Base-by-base conservation (phyloP, 1,140 invertebrate species). In the Musca domestica region DNA sequence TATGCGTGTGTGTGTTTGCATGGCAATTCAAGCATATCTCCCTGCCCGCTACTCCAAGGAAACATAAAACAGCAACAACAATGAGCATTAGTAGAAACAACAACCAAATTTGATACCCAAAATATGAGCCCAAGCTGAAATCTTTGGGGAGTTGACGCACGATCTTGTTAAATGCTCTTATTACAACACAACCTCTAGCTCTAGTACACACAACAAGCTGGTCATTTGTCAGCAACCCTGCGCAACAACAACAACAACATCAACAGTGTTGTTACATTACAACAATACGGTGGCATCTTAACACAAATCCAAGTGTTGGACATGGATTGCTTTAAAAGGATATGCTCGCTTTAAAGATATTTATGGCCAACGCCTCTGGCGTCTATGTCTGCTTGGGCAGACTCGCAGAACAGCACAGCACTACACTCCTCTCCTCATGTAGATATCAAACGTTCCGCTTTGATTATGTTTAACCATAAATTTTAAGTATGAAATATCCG, bases 321-420 rank as follows among this genome's bases (percentile, higher is more conserved):
- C 19, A 52, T 23, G 14, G 19, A 52, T 52, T 20, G 9, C 19
- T 22, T 23, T 52, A 52, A 52, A 56, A 56, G 52, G 52, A 56
- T 56, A 52, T 56, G 52, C 22, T 56, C 25, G 52, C 52, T 56
- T 56, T 56, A n/a, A 56, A 56, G 52, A 56, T 56, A 56, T 56
- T 56, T 56, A 56, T 56, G 52, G 25, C 25, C 52, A 56, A 56
- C 52, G 52, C 52, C 52, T 56, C 52, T 27, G 52, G 52, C 52
- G 52, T 27, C 52, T 56, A n/a, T 56, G n/a, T 56, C 51, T 22
- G 51, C 23, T 52, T 52, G 22, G 6, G 34, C 34, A 41, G 34
- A 41, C 34, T 41, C 5, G 10, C 34, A n/a, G n/a, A n/a, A n/a
- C n/a, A 4, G 27, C 27, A 4, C 27, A 9, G 10, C 34, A 10